Base-by-base conservation (phyloP, 2,113 vertebrate genomes). In the Oenanthe melanoleuca region DNA sequence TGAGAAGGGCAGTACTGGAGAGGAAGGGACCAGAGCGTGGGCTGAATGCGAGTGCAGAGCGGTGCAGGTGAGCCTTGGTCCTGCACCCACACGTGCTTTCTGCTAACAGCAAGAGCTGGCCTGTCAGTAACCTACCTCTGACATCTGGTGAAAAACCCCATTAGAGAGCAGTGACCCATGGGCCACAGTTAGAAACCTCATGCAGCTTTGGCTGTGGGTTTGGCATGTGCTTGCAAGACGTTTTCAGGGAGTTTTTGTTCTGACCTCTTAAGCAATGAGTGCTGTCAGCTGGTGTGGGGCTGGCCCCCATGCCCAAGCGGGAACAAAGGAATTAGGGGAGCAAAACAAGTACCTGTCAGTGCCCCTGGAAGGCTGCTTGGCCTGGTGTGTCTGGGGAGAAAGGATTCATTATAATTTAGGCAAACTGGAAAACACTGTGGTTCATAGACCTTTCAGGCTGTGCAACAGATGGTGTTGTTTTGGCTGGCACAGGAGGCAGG, bases 381-480 rank as follows among this genome's bases (percentile, higher is more conserved):
- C 55, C 66, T 85, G 81, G 56, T 2, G 0, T 60, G 42, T 87
- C 55, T 70, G 59, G 38, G 85, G 85, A 84, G 50, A 93, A 91
- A 80, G 63, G 10, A 9, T 59, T 93, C 65, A 37, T 95, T 95
- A 71, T 95, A 73, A 89, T 94, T 92, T 80, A 82, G 92, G 73
- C 88, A 95, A 75, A 86, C 79, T 24, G 40, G 67, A 92, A 93
- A 89, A 18, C 31, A 19, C 38, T 67, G 55, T 53, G 77, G 55
- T 55, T 89, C 56, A 8, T 38, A 73, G 67, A 86, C 83, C 89
- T 80, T 67, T 28, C 52, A 38, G 63, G 56, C 89, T 89, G 81
- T 7, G 26, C 83, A 97, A 95, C 94, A 94, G 61, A 66, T 96
- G 94, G 79, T 94, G 86, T 16, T 88, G 61, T 78, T 80, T 93